phyloP scores from a whole-genome alignment of 2,797 vertebrate genomes.

The Presbytis comata region DNA sequence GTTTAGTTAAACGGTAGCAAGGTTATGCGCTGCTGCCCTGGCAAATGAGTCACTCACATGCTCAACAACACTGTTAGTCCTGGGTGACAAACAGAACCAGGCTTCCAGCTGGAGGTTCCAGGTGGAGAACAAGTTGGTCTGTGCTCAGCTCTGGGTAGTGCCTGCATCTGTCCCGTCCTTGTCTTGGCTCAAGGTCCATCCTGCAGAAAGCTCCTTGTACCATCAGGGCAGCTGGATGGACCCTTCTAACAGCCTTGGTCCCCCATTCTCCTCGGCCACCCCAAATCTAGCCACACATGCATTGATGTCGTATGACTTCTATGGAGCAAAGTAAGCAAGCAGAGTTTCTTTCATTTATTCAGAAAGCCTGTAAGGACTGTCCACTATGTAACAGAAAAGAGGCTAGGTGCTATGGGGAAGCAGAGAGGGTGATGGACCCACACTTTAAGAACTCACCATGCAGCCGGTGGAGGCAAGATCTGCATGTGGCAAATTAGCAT shows the following conservation, averaged over 20 bases:
- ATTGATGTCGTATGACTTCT: not conserved
- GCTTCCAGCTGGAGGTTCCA: not conserved
- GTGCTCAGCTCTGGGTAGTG: not conserved
- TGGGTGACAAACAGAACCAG: not conserved
- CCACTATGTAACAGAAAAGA: not conserved
- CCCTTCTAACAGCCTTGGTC: not conserved
- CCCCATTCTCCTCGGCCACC: not conserved
- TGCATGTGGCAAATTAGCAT: no score
- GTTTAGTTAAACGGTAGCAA: not conserved
- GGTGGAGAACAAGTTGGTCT: not conserved
- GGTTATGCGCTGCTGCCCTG: not conserved
- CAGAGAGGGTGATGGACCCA: not conserved
- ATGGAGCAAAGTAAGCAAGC: not conserved
- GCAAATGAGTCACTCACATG: not conserved
- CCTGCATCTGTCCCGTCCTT: not conserved
- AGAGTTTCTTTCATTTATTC: not conserved
- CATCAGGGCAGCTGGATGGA: not conserved
- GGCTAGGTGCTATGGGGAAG: not conserved
- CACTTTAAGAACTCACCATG: not conserved
- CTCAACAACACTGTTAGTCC: not conserved
- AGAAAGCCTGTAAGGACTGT: not conserved
- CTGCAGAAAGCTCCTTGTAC: not conserved
- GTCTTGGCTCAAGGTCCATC: not conserved
- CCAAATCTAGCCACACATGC: not conserved
- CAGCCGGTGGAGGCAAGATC: not conserved